Base-by-base conservation (phyloP, 35 echinoderm and acorn worm species). In the Acanthaster planci region DNA sequence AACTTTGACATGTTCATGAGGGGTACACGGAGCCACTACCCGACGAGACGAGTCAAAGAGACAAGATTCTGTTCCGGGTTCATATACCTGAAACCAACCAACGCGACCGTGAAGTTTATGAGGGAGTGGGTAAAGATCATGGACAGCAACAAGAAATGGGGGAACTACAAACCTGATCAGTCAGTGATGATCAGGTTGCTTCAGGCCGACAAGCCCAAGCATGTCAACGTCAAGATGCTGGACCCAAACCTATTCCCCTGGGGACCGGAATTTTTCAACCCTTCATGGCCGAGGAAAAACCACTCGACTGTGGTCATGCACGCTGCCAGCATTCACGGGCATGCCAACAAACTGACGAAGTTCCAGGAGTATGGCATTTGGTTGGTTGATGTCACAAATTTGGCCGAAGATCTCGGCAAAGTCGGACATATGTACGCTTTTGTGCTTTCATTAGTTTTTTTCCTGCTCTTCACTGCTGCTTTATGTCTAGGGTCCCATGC, bases 41-140 rank as follows among this genome's bases (percentile, higher is more conserved):
- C 89, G 0, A 86, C 91, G 51, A 59, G 80, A 81, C 9, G 34
- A 31, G 29, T 29, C 19, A 85, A 81, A 0, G 39, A 88, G 21
- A 10, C 88, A 15, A 76, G 68, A 22, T 91, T 88, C 47, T 96
- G 89, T 42, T 89, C 89, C 0, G 93, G 93, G 0, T 92, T 96
- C 60, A 67, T 88, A 19, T 96, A 88, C 59, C 91, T 92, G 57
- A 84, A 82, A 34, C 72, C 89, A 0, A 88, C 93, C 8, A 52
- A 79, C 17, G 37, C 8, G 17, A 81, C 81, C 10, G 72, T 76
- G 8, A 27, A 78, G 42, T 89, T 96, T 54, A 85, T 96, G 9
- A 80, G 67, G 17, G 38, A 84, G 18, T 96, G 93, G 93, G 81
- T 89, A 10, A 26, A 34, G 23, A 14, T 68, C 23, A 68, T 68